These are phyloP conservation scores for Pogonocherus hispidulus DNA, from an alignment of 2,888 invertebrate genomes.

Conservation along the genomic window DNA sequence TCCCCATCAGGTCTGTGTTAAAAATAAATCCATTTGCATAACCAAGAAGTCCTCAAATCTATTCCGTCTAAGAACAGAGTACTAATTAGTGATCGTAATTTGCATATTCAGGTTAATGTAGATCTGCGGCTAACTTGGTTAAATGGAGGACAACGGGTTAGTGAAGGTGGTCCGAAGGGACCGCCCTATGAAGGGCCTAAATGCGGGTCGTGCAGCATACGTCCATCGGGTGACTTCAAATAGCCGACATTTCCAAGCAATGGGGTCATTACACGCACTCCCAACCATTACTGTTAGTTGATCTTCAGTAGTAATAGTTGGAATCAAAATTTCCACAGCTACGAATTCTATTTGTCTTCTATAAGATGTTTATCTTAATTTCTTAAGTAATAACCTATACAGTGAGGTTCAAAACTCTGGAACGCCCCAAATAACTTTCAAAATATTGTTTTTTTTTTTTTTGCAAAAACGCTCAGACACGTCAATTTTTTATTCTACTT, in stretches of 20 bases:
- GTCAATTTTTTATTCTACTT: too few relatives aligned
- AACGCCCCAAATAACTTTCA: too few relatives aligned
- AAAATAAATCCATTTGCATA: too few relatives aligned
- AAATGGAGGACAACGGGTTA: constrained; percentile 32
- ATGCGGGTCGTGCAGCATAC: constrained; percentile 45
- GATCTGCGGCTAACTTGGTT: constrained; percentile 23
- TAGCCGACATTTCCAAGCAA: constrained; percentile 39
- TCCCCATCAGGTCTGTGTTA: too few relatives aligned
- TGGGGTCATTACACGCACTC: constrained; percentile 48
- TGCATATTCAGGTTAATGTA: constrained; percentile 23
- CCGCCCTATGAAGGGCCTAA: constrained; percentile 43
- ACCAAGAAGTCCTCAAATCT: neutral
- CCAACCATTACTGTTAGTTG: constrained; percentile 30
- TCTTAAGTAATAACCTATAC: too few relatives aligned
- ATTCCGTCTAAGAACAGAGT: neutral
- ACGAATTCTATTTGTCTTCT: too few relatives aligned
- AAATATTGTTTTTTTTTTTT: too few relatives aligned
- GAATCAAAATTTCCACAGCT: too few relatives aligned
- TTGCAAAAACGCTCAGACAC: too few relatives aligned
- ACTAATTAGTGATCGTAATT: constrained; percentile 11
- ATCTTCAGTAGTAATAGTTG: too few relatives aligned
- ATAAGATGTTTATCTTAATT: too few relatives aligned
- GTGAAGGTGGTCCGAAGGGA: constrained; percentile 35
- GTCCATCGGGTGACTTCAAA: constrained; percentile 45
- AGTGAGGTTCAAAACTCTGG: too few relatives aligned